A percentile compares a stretch with the other conserved stretches of the same genome.
Conservation (phyloP, 2,888 invertebrate genomes). For the Drosophila anceps region DNA sequence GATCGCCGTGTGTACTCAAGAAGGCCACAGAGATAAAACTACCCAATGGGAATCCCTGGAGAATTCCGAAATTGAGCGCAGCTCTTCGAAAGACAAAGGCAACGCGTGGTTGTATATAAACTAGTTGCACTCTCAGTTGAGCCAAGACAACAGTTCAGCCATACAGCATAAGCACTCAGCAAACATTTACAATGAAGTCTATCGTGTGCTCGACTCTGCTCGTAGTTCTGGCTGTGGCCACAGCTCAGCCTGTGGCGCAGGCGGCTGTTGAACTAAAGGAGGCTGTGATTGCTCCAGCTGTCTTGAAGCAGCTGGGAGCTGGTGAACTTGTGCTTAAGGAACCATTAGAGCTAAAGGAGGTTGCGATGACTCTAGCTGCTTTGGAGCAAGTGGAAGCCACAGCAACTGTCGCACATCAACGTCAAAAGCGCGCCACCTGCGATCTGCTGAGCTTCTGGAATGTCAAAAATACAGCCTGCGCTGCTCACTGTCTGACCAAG, state of each 20-base stretch:
- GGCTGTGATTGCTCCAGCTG: neutral
- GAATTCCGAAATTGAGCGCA: neutral
- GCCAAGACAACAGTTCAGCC: neutral
- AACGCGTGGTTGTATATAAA: constrained; percentile 27
- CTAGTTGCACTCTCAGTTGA: neutral
- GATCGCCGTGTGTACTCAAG: neutral
- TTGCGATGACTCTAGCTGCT: neutral
- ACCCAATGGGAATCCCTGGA: constrained; percentile 31
- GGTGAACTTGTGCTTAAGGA: neutral
- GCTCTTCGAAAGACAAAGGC: neutral
- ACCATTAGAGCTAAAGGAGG: too few relatives aligned
- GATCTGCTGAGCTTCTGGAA: constrained; percentile 79
- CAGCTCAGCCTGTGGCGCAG: constrained; percentile 30
- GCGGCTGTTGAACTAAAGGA: constrained; percentile 2
- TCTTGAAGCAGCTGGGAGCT: neutral
- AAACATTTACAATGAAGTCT: constrained; percentile 40
- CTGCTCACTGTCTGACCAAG: constrained; percentile 83
- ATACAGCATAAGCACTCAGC: constrained; percentile 10
- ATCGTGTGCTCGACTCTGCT: constrained; percentile 25
- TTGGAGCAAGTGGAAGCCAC: neutral
- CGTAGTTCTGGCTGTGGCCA: constrained; percentile 25
- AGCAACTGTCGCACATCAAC: constrained; percentile 32
- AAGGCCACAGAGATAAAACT: neutral
- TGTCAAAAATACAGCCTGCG: constrained; percentile 84
- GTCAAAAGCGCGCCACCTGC: constrained; percentile 85